Base-by-base conservation (phyloP, 1,140 invertebrate species). In the Eriocheir sinensis region DNA sequence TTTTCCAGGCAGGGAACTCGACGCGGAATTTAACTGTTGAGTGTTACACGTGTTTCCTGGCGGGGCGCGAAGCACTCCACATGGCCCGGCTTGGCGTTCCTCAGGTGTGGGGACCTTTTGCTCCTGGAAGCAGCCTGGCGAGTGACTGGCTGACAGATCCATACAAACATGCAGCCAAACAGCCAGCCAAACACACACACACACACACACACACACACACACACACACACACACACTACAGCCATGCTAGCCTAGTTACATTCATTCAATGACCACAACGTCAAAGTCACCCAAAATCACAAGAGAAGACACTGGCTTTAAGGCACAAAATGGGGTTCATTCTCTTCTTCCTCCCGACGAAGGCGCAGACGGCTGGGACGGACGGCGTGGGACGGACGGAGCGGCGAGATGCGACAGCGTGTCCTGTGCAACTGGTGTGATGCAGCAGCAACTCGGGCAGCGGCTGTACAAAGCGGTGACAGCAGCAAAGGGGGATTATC, bases 401-500 rank as follows among this genome's bases (percentile, higher is more conserved):
- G 40, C 41, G 72, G 36, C 34, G 79, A 48, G 38, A 15, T 38
- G 72, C 8, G 79, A 38, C 34, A 48, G 60, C 30, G 89, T 85
- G 81, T 94, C 91, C 86, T 83, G 60, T 90, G 40, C 79, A 85
- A 94, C 89, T 94, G 93, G 93, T 94, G 93, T 94, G 93, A 94
- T 94, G 93, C 93, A 94, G 93, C 48, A 86, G 89, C 88, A 91
- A 94, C 93, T 83, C 91, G 79, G 93, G 93, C 38, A 94, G 89
- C 89, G 93, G 89, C 89, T 91, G 89, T 91, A 94, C 93, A 94
- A 94, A 94, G 93, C 93, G 89, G 93, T 94, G 93, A 94, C 93
- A 94, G 93, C 40, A 91, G 93, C 93, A 94, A 94, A 94, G 93
- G 93, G 93, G 93, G 93, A 94, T 94, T 94, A 94, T 94, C 93